These are phyloP conservation scores for Caprella mutica DNA, from an alignment of 2,888 invertebrate genomes.

Conservation along the genomic window DNA sequence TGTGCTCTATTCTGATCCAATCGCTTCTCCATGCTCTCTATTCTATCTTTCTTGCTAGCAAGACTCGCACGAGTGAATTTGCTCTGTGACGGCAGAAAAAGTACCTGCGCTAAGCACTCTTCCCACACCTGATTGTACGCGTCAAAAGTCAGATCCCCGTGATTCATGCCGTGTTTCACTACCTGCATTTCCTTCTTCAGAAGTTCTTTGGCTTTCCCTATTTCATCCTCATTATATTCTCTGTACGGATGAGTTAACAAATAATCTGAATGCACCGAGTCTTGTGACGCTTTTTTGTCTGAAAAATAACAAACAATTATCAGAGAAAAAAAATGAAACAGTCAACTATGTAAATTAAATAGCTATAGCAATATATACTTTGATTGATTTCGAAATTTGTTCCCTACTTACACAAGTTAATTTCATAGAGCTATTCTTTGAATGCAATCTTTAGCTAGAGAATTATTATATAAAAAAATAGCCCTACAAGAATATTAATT, in stretches of 20 bases:
- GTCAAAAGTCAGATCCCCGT: slow-evolving; percentile 83
- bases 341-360: no score
- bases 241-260: slow-evolving; percentile 78
- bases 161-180: slow-evolving; percentile 86
- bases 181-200: slow-evolving; percentile 72
- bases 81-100: slow-evolving; percentile 82
- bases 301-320: neutral
- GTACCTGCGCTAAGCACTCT: slow-evolving; percentile 76
- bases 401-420: no score
- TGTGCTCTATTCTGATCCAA: slow-evolving; percentile 85
- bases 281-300: slow-evolving; percentile 9
- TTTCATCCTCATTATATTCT: slow-evolving; percentile 36
- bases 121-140: slow-evolving; percentile 94
- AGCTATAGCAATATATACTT: no score
- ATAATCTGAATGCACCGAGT: slow-evolving; percentile 39
- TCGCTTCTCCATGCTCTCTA: slow-evolving; percentile 84
- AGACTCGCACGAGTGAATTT: slow-evolving; percentile 87
- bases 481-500: no score
- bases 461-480: no score
- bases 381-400: no score
- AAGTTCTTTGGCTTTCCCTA: slow-evolving; percentile 49
- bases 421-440: no score
- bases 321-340: neutral
- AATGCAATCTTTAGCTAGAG: no score
- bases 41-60: slow-evolving; percentile 87